Evolutionary conservation across 2,888 invertebrate genomes (phyloP).

Genomic region (Blastobasis adustella): DNA sequence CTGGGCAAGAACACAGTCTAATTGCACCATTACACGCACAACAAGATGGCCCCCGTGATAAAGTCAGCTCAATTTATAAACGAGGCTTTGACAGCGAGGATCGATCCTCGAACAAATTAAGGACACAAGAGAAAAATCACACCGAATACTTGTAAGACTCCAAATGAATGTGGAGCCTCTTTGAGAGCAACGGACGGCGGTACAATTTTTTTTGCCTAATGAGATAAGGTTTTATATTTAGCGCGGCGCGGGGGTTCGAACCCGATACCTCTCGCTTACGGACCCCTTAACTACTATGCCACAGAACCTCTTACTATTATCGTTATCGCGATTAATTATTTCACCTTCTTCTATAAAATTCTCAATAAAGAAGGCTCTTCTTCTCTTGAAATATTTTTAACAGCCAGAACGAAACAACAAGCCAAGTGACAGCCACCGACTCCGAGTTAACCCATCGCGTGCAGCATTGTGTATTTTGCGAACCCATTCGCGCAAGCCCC

Average conservation of each 20-base stretch:
- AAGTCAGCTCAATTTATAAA: constrained; percentile 47
- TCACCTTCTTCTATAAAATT: too few species aligned
- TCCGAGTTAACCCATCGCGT: constrained; percentile 31
- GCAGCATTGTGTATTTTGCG: constrained; percentile 53
- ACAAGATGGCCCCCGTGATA: constrained; percentile 30
- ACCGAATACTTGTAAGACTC: constrained; percentile 21
- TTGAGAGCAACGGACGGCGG: neutral
- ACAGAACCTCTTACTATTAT: too few species aligned
- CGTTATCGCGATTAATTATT: too few species aligned
- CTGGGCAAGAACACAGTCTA: too few species aligned
- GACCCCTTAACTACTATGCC: too few species aligned
- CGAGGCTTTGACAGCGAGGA: constrained; percentile 36
- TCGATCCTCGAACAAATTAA: constrained; percentile 50
- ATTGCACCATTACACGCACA: too few species aligned
- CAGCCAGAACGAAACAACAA: too few species aligned
- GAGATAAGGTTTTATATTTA: constrained; percentile 1
- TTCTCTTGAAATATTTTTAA: too few species aligned
- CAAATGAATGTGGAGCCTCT: neutral
- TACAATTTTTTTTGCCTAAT: constrained; percentile 1
- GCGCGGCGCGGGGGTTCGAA: too few species aligned
- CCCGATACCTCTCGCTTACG: too few species aligned
- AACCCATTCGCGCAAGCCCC: constrained; percentile 37
- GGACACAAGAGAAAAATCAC: constrained; percentile 19
- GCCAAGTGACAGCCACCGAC: too few species aligned
- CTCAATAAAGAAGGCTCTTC: too few species aligned